A percentile compares a stretch with the other conserved stretches of the same genome.
phyloP scores from a whole-genome alignment of 1,140 invertebrate species.

The Zaprionus ghesquierei region DNA sequence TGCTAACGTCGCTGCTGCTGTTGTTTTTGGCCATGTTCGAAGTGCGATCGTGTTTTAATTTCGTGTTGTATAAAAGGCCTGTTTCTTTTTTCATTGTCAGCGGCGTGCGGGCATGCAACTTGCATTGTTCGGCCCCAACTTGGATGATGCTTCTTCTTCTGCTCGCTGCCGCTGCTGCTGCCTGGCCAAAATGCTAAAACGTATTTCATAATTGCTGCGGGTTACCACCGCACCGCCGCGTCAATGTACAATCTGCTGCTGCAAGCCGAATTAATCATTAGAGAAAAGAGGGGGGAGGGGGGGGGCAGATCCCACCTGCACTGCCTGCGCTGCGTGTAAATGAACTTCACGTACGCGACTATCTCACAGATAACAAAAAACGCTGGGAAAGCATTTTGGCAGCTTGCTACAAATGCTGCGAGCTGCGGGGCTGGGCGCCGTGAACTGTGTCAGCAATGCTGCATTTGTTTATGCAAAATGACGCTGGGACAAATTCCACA shows the following conservation, averaged over 20 bases:
- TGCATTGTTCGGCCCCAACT: constrained; percentile 36
- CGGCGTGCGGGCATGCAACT: constrained; percentile 75
- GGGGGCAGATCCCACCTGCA: background rate
- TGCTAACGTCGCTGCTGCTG: constrained; percentile 22
- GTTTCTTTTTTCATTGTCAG: constrained; percentile 76
- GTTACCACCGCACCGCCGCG: constrained; percentile 21
- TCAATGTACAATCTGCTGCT: constrained; percentile 39
- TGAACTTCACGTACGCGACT: constrained; percentile 56
- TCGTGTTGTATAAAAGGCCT: constrained; percentile 72
- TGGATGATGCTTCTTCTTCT: constrained; percentile 39
- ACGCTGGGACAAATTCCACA: constrained; percentile 31
- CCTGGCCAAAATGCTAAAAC: constrained; percentile 65
- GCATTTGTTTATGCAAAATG: constrained; percentile 64
- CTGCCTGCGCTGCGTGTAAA: constrained; percentile 70
- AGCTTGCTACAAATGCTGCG: constrained; percentile 29
- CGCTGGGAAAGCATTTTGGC: constrained; percentile 74
- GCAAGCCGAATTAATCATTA: constrained; percentile 67
- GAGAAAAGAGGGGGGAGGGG: background rate
- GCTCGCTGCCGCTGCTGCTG: constrained; percentile 14
- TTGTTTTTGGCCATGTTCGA: constrained; percentile 52
- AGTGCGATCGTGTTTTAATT: constrained; percentile 79
- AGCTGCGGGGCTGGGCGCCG: constrained; percentile 49
- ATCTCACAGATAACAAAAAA: constrained; percentile 31
- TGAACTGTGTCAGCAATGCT: constrained; percentile 68
- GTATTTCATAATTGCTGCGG: constrained; percentile 74